A percentile compares a stretch with the other conserved stretches of the same genome.
These are phyloP conservation scores for Cryptotis parvus DNA, from an alignment of 2,113 vertebrate genomes.

Conservation along the genomic window DNA sequence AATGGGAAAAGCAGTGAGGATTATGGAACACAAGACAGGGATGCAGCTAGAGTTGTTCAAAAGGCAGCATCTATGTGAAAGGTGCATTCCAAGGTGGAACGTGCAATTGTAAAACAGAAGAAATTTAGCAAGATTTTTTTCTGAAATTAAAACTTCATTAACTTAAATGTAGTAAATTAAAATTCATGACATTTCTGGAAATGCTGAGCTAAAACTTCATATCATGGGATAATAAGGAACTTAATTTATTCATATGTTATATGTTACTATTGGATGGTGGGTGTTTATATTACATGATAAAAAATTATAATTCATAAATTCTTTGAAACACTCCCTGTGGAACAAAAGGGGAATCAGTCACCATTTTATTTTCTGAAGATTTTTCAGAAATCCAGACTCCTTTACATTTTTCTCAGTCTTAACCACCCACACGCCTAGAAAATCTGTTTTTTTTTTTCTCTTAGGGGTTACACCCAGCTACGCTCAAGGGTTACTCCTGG, in stretches of 20 bases:
- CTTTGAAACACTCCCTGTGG: neutral
- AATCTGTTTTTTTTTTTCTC: too few species aligned
- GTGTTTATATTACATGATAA: neutral
- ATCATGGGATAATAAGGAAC: neutral
- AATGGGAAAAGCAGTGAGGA: neutral
- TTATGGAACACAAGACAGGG: neutral
- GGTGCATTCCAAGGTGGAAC: neutral
- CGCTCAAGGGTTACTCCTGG: too few species aligned
- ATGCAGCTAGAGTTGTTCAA: neutral
- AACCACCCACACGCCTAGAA: too few species aligned
- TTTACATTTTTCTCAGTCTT: neutral
- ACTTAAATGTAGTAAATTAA: neutral
- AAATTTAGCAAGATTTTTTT: conserved; percentile 10
- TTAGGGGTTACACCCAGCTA: too few species aligned
- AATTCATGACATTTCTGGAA: neutral
- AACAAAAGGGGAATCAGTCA: neutral
- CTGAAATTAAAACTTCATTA: conserved; percentile 12
- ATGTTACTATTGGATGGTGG: neutral
- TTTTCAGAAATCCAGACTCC: conserved; percentile 14
- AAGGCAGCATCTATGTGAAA: neutral
- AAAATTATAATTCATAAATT: neutral
- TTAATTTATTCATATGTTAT: neutral
- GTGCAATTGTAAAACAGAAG: neutral
- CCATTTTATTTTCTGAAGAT: neutral
- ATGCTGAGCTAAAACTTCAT: neutral